These are phyloP conservation scores for Pachyramphus minor DNA, from an alignment of 2,113 vertebrate species.

Conservation along the genomic window DNA sequence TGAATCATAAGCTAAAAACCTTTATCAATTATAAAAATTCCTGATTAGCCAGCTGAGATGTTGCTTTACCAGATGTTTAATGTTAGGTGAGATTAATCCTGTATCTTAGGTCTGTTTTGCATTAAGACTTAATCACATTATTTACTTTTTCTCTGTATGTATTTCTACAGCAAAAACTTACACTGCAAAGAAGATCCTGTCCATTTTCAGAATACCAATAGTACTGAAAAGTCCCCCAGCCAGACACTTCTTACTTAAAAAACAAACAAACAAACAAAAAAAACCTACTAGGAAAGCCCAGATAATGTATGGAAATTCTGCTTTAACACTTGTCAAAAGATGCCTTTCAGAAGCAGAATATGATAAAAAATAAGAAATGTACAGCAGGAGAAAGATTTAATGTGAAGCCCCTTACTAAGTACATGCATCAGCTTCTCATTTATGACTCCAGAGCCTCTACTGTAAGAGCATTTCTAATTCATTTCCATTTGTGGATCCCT, in stretches of 20 bases:
- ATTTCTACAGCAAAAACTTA: neutral
- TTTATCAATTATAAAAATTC: neutral
- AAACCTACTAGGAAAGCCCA: neutral
- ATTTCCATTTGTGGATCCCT: slow-evolving; percentile 58
- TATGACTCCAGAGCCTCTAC: slow-evolving; percentile 34
- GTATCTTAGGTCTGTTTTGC: neutral
- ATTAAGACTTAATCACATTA: neutral
- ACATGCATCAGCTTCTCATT: slow-evolving; percentile 46
- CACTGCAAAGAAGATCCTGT: neutral
- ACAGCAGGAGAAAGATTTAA: neutral
- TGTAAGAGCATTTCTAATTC: slow-evolving; percentile 64
- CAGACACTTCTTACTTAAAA: neutral
- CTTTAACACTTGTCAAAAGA: slow-evolving; percentile 49
- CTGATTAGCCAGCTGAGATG: neutral
- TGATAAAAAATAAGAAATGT: slow-evolving; percentile 38
- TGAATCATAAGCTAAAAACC: neutral
- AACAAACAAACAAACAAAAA: neutral
- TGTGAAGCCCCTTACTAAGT: neutral
- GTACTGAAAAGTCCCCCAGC: neutral
- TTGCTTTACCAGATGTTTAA: neutral
- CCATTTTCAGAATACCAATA: neutral
- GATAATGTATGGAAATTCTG: neutral
- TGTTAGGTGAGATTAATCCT: neutral
- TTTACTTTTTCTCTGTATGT: neutral
- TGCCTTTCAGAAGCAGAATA: slow-evolving; percentile 21